Percentiles rank a stretch among this genome's conserved stretches.
phyloP scores from a whole-genome alignment of 2,888 invertebrate species.

The Lingula anatina region DNA sequence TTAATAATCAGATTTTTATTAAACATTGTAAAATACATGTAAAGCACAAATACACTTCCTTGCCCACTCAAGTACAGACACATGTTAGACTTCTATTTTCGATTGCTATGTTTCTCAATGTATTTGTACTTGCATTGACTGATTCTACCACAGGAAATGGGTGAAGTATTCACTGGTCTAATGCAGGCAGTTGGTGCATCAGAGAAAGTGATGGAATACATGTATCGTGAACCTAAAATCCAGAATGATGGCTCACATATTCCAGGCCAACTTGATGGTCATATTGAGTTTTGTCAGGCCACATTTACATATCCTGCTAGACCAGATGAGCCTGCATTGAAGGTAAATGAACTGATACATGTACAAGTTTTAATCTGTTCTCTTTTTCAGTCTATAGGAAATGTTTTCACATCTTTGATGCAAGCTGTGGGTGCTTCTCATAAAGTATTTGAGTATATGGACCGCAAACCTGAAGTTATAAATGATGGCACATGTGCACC shows the following conservation, averaged over 20 bases:
- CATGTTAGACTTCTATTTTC: too few relatives aligned
- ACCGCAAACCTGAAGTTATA: conserved; percentile 41
- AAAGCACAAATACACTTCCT: too few relatives aligned
- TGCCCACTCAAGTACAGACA: background rate
- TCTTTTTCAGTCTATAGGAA: conserved; percentile 39
- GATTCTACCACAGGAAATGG: conserved; percentile 33
- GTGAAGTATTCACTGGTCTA: conserved; percentile 50
- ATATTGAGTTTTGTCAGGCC: conserved; percentile 67
- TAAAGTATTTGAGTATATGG: conserved; percentile 51
- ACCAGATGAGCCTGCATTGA: conserved; percentile 68
- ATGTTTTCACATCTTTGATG: conserved; percentile 52
- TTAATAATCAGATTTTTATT: too few relatives aligned
- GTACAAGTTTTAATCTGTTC: background rate
- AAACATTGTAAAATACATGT: too few relatives aligned
- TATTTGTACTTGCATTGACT: background rate
- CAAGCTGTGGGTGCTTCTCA: conserved; percentile 52
- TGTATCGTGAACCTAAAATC: conserved; percentile 46
- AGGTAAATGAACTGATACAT: conserved; percentile 46
- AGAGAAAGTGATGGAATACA: conserved; percentile 49
- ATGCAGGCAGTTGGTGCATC: conserved; percentile 54
- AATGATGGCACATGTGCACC: conserved; percentile 21
- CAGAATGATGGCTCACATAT: conserved; percentile 18
- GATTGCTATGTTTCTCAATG: too few relatives aligned
- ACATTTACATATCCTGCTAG: conserved; percentile 82
- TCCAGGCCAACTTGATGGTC: conserved; percentile 55